Base-by-base conservation (phyloP, 2,797 vertebrate species). In the Glossophaga mutica region DNA sequence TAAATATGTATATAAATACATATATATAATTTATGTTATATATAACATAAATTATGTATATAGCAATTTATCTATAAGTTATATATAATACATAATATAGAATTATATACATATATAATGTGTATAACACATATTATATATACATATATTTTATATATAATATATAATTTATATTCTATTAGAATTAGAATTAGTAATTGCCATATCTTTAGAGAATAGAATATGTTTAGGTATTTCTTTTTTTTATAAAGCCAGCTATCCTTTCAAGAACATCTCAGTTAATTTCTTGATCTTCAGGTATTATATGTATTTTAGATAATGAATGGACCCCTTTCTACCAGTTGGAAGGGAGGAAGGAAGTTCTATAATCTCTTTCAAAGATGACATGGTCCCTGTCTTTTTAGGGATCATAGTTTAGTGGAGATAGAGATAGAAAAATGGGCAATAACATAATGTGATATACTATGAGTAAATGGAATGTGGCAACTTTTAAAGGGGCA, bases 161-260 rank as follows among this genome's bases (percentile, higher is more conserved):
- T 59, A 26, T 59, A 29, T 59, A 59, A 59, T 26, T 59, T 12
- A 59, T 59, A 26, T 59, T 59, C 3, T 59, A 59, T 59, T 83
- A 87, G 79, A 90, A 46, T 84, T 34, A 37, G n/a, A 70, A 57
- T 18, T 16, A 39, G 12, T 22, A 21, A 19, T 57, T 12, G 22
- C 87, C 11, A 70, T 18, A 79, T 9, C 10, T 83, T 86, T 84
- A 89, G 52, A 83, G 34, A 93, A 34, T 91, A 34, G 42, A 86
- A 37, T 81, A 62, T 70, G 14, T 81, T 21, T 87, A 87, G 42
- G 15, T 73, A 12, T 91, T 71, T 81, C 14, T 78, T 91, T 95
- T 94, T 93, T 92, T 97, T 91, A 73, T 76, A 91, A 94, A 92
- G 46, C 52, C 46, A 90, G 4, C 46, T 91, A 26, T 46, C 44